Evolutionary conservation across 2,797 vertebrate species (phyloP).

Genomic region (Lepidocolaptes lacrymiger): DNA sequence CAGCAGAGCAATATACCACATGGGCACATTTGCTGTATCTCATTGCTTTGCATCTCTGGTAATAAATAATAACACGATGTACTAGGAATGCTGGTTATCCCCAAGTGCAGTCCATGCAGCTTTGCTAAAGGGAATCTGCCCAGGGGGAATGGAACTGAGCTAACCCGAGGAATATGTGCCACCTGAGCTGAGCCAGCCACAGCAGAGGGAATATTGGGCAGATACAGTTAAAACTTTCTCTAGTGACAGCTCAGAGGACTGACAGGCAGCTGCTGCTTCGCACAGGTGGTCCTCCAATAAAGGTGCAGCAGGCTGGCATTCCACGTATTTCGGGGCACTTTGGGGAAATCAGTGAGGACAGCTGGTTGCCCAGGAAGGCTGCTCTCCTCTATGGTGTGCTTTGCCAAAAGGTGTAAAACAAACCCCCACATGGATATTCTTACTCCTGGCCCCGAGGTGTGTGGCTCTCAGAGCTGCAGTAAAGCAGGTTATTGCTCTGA

Average conservation of each 20-base stretch:
- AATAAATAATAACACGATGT: neutral
- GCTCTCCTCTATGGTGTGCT: neutral
- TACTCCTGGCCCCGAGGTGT: neutral
- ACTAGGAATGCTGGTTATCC: neutral
- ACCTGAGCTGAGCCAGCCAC: neutral
- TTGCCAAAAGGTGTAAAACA: neutral
- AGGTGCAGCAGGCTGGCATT: neutral
- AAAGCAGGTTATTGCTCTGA: neutral
- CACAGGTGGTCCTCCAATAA: slow-evolving; percentile 39
- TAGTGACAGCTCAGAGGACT: neutral
- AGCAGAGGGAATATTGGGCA: neutral
- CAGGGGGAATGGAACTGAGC: neutral
- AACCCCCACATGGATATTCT: neutral
- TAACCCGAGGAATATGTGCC: neutral
- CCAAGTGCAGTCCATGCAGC: neutral
- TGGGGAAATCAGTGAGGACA: slow-evolving; percentile 39
- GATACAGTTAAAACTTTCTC: neutral
- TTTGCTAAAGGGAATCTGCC: neutral
- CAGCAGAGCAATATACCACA: neutral
- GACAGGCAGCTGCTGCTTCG: slow-evolving; percentile 42
- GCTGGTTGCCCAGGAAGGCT: slow-evolving; percentile 43
- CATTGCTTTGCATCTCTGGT: neutral
- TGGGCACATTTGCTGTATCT: neutral
- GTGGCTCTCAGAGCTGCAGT: slow-evolving; percentile 17
- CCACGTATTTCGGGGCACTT: neutral